Base-by-base conservation (phyloP, 2,888 invertebrate species). In the Itoplectis maculator region DNA sequence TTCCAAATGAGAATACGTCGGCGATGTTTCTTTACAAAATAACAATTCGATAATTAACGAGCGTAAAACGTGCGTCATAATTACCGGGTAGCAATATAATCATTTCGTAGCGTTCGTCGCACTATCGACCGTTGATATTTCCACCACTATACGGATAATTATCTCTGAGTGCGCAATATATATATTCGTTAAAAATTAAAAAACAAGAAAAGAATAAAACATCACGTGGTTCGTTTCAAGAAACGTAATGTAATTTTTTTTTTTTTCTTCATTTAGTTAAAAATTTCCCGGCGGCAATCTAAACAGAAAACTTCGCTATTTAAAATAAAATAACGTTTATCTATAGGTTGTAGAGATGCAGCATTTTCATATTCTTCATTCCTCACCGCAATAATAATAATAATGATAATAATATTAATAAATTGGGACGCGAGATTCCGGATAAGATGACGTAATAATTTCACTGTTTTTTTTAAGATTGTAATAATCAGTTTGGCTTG, bases 401-500 rank as follows among this genome's bases (percentile, higher is more conserved):
- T 49, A 20, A 35, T 37, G 18, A 69, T 79, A 49, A 72, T 37
- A 63, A 49, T 59, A 56, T 63, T 54, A 73, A 72, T 68, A 76
- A 73, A 51, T 76, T 29, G 45, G 54, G 40, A 76, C 49, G 79
- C 75, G 61, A 61, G 59, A 84, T 79, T 65, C 47, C 49, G 69
- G 69, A 61, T 54, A 47, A 74, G 42, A n/a, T 59, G 59, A 40
- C 15, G 59, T 42, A 47, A 74, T 54, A 56, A 56, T 37, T 72
- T 54, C 54, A n/a, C n/a, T n/a, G n/a, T 70, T 61, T 72, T 78
- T 56, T 63, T 63, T 8, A 42, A 51, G 65, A 47, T 70, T 81
- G 61, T 72, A 82, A 80, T 77, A 80, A 84, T 85, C 56, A 75
- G 59, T 81, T 85, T 84, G 82, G 84, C 73, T 87, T 82, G 77